phyloP scores from a whole-genome alignment of 2,797 vertebrate species.

The Diplodus sargus region DNA sequence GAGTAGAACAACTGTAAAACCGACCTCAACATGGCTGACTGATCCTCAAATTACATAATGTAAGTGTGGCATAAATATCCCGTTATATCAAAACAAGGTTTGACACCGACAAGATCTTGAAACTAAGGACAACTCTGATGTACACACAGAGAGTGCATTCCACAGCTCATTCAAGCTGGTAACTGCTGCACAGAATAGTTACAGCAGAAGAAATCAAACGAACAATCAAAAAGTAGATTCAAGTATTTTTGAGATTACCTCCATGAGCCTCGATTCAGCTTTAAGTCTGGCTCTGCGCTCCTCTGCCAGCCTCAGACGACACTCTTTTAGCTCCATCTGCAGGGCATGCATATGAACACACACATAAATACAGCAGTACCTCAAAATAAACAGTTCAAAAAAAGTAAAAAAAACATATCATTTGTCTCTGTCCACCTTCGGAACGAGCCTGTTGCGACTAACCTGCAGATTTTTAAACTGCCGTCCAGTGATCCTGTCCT shows the following conservation, averaged over 20 bases:
- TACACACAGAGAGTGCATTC: background rate
- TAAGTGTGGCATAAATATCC: background rate
- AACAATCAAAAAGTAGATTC: background rate
- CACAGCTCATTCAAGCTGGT: background rate
- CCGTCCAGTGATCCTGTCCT: slow-evolving; percentile 55
- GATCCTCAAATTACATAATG: background rate
- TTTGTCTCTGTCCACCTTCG: background rate
- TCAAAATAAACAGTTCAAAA: background rate
- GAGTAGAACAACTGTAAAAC: background rate
- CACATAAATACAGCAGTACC: background rate
- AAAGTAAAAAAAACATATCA: background rate
- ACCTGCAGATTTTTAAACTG: slow-evolving; percentile 75
- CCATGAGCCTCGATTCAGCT: slow-evolving; percentile 87
- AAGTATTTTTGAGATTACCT: slow-evolving; percentile 82
- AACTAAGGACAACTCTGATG: background rate
- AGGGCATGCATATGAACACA: slow-evolving; percentile 34
- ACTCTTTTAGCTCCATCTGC: slow-evolving; percentile 92
- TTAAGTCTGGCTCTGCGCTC: slow-evolving; percentile 89
- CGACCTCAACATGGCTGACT: background rate
- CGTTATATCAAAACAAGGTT: background rate
- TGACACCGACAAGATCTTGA: background rate
- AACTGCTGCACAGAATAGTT: background rate
- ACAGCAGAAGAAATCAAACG: background rate
- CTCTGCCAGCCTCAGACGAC: slow-evolving; percentile 87
- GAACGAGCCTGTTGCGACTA: background rate